Evolutionary conservation across 2,888 invertebrate species (phyloP).

Genomic region (Sphaerophoria rueppellii): DNA sequence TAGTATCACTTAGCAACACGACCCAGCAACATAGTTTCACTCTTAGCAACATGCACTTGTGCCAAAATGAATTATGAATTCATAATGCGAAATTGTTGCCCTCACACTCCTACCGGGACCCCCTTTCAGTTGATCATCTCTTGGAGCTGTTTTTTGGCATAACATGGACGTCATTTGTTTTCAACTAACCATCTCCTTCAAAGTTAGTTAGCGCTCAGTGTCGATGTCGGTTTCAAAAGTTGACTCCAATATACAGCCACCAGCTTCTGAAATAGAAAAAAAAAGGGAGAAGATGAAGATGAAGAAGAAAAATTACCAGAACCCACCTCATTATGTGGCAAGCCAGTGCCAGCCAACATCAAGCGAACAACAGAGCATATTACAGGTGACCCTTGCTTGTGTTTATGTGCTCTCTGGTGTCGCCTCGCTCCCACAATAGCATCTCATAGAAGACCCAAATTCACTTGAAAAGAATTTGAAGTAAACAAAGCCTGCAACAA

Average conservation of each 20-base stretch:
- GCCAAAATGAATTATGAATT: conserved; percentile 69
- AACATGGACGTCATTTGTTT: conserved; percentile 65
- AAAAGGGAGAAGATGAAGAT: conserved; percentile 9
- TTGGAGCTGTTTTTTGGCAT: conserved; percentile 18
- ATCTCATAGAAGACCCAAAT: conserved; percentile 50
- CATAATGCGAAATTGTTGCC: conserved; percentile 46
- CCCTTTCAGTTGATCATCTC: not conserved
- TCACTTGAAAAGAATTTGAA: conserved; percentile 44
- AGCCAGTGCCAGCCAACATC: conserved; percentile 11
- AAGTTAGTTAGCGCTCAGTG: conserved; percentile 4
- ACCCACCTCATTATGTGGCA: conserved; percentile 73
- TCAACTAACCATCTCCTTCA: conserved; percentile 36
- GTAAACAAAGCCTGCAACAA: conserved; percentile 56
- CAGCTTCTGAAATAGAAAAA: conserved; percentile 4
- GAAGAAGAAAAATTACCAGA: conserved; percentile 56
- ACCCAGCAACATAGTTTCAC: conserved; percentile 48
- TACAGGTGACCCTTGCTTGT: conserved; percentile 61
- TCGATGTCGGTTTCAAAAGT: conserved; percentile 45
- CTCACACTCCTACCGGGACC: conserved; percentile 6
- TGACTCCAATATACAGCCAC: conserved; percentile 32
- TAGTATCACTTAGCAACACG: conserved; percentile 53
- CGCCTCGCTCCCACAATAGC: conserved; percentile 49
- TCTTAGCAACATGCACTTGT: conserved; percentile 64
- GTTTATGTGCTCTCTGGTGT: conserved; percentile 40
- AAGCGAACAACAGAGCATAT: conserved; percentile 31